Conservation (phyloP, 2,888 invertebrate genomes). For the Drosophila mimica region DNA sequence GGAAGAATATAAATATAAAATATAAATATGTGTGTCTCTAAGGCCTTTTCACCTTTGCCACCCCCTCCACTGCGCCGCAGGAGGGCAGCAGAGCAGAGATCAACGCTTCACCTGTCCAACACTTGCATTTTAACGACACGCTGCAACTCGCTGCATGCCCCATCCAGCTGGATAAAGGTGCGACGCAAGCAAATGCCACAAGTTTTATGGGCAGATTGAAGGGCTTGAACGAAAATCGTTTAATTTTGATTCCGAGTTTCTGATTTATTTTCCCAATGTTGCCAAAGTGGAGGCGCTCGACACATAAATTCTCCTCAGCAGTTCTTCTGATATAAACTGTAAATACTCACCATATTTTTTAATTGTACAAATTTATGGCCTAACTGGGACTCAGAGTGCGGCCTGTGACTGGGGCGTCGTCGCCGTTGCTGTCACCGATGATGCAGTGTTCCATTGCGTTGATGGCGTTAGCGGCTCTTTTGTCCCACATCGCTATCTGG, state of each 20-base stretch:
- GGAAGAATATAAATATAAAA: conserved; percentile 41
- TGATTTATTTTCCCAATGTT: conserved; percentile 69
- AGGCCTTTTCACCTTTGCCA: conserved; percentile 4
- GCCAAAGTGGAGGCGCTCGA: conserved; percentile 31
- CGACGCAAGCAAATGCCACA: conserved; percentile 39
- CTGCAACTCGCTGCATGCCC: conserved; percentile 16
- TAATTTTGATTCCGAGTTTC: conserved; percentile 55
- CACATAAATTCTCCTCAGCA: conserved; percentile 62
- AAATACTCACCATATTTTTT: conserved; percentile 77
- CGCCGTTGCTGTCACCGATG: conserved; percentile 38
- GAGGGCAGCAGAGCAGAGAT: conserved; percentile 16
- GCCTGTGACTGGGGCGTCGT: conserved; percentile 17
- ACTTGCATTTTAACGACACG: conserved; percentile 59
- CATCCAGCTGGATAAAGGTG: conserved; percentile 32
- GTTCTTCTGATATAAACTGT: conserved; percentile 57
- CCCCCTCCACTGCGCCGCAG: conserved; percentile 10
- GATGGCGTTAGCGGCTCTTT: conserved; percentile 78
- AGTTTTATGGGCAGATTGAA: conserved; percentile 36
- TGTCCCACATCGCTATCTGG: conserved; percentile 61
- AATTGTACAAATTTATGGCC: conserved; percentile 76
- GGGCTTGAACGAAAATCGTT: conserved; percentile 54
- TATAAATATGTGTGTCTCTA: conserved; percentile 61
- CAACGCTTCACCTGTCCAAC: conserved; percentile 61
- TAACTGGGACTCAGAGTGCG: conserved; percentile 25
- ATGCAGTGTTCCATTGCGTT: conserved; percentile 51